A percentile compares a stretch with the other conserved stretches of the same genome.
These are phyloP conservation scores for Phrynocephalus versicolor DNA, from an alignment of 2,113 vertebrate genomes.

Conservation along the genomic window DNA sequence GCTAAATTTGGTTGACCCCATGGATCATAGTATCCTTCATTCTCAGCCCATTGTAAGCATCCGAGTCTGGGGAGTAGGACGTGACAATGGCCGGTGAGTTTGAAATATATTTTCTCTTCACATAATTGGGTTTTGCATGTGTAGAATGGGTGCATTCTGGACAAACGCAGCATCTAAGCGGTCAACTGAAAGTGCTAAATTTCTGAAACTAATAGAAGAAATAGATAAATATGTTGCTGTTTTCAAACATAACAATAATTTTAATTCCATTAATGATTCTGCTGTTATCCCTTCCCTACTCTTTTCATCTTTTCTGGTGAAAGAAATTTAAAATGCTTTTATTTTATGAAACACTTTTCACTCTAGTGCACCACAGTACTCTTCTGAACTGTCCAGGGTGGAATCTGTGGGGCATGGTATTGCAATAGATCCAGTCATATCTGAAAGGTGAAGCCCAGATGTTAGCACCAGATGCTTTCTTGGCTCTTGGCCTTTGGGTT, in stretches of 20 bases:
- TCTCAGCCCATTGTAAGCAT: conserved; percentile 97
- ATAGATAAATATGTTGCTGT: not conserved
- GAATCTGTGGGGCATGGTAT: not conserved
- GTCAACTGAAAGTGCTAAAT: not conserved
- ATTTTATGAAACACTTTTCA: not conserved
- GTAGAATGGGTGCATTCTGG: accelerated
- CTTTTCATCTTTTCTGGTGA: not conserved
- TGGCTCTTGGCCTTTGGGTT: not conserved
- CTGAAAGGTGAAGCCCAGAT: not conserved
- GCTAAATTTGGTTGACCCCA: conserved; percentile 92
- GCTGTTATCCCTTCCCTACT: too few species aligned
- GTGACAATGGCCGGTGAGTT: conserved; percentile 93
- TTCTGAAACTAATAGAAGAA: not conserved
- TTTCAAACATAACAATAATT: not conserved
- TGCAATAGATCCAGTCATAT: not conserved
- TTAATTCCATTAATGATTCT: not conserved
- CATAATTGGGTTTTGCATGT: accelerated
- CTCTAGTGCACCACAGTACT: not conserved
- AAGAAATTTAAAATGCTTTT: not conserved
- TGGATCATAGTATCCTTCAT: conserved; percentile 90
- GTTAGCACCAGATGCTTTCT: not conserved
- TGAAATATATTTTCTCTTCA: accelerated
- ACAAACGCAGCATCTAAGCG: not conserved
- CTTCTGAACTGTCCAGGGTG: not conserved
- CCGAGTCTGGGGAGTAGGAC: conserved; percentile 94